phyloP scores from a whole-genome alignment of 1,140 invertebrate genomes.

The Asobara japonica region DNA sequence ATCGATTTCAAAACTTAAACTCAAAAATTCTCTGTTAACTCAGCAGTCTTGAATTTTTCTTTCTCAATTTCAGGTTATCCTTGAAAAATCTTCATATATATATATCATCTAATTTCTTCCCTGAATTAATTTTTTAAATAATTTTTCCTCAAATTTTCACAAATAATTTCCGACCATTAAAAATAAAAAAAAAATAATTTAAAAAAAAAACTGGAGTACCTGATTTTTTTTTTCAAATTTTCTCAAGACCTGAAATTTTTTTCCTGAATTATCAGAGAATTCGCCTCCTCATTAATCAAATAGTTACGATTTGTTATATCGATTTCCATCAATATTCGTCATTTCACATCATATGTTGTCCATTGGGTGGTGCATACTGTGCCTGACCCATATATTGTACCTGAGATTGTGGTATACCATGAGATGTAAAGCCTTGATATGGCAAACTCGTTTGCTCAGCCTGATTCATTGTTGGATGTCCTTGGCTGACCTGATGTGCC shows the following conservation, averaged over 20 bases:
- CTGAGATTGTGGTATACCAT: conserved; percentile 43
- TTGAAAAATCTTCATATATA: too few species aligned
- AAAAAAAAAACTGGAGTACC: too few species aligned
- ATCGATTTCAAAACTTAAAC: conserved; percentile 38
- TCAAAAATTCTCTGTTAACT: too few species aligned
- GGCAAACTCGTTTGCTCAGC: conserved; percentile 54
- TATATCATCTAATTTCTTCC: too few species aligned
- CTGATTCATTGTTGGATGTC: background rate
- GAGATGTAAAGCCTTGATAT: conserved; percentile 55
- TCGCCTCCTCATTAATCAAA: background rate
- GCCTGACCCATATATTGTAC: too few species aligned
- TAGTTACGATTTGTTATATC: background rate
- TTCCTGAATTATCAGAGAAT: background rate
- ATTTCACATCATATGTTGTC: conserved; percentile 57
- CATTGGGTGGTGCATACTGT: conserved; percentile 53
- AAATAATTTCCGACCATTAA: too few species aligned
- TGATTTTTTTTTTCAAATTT: too few species aligned
- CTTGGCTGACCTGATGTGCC: background rate
- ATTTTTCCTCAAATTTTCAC: too few species aligned
- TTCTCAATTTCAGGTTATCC: too few species aligned
- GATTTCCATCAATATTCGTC: conserved; percentile 24
- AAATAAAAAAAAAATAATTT: too few species aligned
- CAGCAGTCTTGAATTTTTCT: conserved; percentile 29
- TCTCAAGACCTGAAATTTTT: too few species aligned
- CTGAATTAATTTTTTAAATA: too few species aligned